Percentiles rank a stretch among this genome's conserved stretches.
Conservation (phyloP, 2,797 vertebrate species). For the Todus mexicanus region DNA sequence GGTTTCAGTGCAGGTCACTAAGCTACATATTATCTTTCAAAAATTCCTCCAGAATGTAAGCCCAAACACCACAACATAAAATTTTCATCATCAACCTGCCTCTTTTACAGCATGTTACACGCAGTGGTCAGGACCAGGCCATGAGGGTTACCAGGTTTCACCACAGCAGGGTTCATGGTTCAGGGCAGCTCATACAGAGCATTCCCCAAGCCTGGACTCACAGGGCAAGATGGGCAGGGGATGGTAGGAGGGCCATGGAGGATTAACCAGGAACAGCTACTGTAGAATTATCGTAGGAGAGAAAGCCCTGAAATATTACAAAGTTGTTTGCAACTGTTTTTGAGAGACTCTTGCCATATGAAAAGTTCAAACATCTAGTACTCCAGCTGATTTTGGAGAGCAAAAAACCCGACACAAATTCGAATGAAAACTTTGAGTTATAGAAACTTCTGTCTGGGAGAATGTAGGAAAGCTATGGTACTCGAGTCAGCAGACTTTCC, state of each 20-base stretch:
- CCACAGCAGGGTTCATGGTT: neutral
- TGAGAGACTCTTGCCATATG: neutral
- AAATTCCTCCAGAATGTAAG: neutral
- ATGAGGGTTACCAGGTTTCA: neutral
- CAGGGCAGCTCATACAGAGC: accelerated
- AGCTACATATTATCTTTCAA: neutral
- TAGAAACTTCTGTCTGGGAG: neutral
- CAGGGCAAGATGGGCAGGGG: neutral
- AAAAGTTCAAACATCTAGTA: neutral
- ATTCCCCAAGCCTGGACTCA: neutral
- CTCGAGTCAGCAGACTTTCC: neutral
- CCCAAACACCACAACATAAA: neutral
- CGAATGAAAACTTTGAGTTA: neutral
- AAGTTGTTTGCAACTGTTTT: neutral
- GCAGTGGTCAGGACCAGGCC: neutral
- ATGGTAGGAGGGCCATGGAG: neutral
- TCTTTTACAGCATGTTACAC: neutral
- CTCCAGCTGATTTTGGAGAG: neutral
- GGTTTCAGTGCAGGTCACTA: neutral
- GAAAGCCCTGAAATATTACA: neutral
- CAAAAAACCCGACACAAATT: neutral
- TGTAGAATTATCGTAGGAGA: neutral
- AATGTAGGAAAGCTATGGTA: neutral
- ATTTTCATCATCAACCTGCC: neutral
- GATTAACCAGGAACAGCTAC: neutral